phyloP scores from a whole-genome alignment of 1,140 invertebrate genomes.

The Achroia grisella region DNA sequence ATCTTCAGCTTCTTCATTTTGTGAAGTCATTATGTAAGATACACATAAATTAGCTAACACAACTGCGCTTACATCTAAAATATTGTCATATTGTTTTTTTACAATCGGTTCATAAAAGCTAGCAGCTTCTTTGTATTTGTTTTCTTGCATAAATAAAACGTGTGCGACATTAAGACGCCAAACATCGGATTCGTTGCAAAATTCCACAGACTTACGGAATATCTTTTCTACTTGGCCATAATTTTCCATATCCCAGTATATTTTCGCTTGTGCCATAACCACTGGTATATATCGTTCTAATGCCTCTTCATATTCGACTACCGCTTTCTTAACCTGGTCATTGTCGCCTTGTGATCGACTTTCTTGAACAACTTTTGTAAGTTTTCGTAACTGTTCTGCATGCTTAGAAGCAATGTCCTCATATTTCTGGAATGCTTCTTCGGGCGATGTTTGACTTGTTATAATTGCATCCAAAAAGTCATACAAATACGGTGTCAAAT shows the following conservation, averaged over 20 bases:
- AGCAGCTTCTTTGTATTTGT: constrained; percentile 98
- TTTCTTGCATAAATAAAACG: constrained; percentile 99
- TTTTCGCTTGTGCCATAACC: constrained; percentile 99
- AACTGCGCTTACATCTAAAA: constrained; percentile 95
- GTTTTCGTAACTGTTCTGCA: constrained; percentile 91
- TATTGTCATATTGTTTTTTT: constrained; percentile 96
- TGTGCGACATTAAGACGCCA: constrained; percentile 99
- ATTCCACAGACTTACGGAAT: constrained; percentile 97
- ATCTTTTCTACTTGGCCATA: constrained; percentile 96
- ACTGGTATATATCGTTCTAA: constrained; percentile 94
- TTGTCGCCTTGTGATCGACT: constrained; percentile 91
- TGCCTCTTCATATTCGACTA: constrained; percentile 95
- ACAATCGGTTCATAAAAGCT: constrained; percentile 99
- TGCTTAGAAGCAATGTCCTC: constrained; percentile 95
- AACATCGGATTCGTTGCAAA: constrained; percentile 96
- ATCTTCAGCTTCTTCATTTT: constrained; percentile 99
- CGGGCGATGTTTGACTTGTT: constrained; percentile 96
- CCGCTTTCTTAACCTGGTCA: constrained; percentile 89
- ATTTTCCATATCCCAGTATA: constrained; percentile 98
- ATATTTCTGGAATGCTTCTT: constrained; percentile 97
- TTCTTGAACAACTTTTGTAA: constrained; percentile 95
- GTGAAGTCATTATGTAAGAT: constrained; percentile 98
- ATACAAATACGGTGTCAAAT: constrained; percentile 92
- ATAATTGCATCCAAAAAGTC: constrained; percentile 96
- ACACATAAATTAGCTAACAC: constrained; percentile 99